Percentiles rank a stretch among this genome's conserved stretches.
These are phyloP conservation scores for Zosterops borbonicus DNA, from an alignment of 2,113 vertebrate species.

Conservation along the genomic window DNA sequence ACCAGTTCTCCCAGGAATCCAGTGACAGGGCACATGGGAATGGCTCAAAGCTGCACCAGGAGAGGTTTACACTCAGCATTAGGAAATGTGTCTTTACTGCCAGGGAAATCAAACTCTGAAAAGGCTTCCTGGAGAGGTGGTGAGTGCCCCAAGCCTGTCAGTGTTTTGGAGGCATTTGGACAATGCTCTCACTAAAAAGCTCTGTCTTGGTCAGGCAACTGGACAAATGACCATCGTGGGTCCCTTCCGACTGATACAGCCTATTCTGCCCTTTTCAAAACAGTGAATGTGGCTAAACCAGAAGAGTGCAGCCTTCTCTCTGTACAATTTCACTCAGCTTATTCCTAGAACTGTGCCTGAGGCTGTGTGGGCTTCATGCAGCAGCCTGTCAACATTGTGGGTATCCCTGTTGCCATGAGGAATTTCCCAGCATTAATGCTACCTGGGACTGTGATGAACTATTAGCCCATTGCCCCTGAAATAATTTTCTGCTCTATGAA, in stretches of 20 bases:
- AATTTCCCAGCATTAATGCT: not conserved
- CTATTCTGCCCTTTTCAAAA: not conserved
- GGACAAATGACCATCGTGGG: not conserved
- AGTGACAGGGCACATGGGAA: rapidly evolving
- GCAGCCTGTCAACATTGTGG: not conserved
- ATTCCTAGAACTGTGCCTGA: not conserved
- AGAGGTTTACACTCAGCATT: not conserved
- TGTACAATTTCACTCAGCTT: not conserved
- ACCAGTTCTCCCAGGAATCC: not conserved
- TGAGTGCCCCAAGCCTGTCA: too few relatives aligned
- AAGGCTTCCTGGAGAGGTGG: not conserved
- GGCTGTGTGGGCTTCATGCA: not conserved
- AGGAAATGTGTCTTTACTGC: not conserved
- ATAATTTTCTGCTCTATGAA: not conserved
- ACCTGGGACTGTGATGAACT: not conserved
- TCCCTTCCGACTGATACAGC: not conserved
- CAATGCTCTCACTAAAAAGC: not conserved
- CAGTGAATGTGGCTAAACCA: not conserved
- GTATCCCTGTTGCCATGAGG: not conserved
- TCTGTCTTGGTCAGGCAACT: not conserved
- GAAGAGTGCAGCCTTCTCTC: not conserved
- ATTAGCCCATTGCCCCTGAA: not conserved
- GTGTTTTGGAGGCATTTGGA: not conserved
- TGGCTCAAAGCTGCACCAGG: not conserved
- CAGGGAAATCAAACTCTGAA: not conserved